Base-by-base conservation (phyloP, 2,113 vertebrate species). In the Chaenocephalus aceratus region DNA sequence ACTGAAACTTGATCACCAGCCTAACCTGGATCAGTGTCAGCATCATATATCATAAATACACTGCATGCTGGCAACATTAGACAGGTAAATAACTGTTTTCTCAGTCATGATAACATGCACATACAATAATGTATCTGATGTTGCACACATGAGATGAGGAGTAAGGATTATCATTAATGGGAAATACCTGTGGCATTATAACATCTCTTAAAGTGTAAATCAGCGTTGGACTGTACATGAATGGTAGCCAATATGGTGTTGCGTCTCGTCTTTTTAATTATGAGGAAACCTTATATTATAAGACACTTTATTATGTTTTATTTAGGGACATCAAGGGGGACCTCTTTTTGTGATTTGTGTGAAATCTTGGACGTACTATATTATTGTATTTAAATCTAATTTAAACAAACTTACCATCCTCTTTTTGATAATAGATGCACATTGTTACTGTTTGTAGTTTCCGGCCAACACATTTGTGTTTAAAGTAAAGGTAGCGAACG, bases 401-500 rank as follows among this genome's bases (percentile, higher is more conserved):
- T 41, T 49, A 41, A 34, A 70, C 3, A 48, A 10, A 86, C 89
- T 85, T 84, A 95, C 95, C 93, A 16, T 84, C 85, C 76, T 96
- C 88, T 16, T 73, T 84, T 18, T 87, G 65, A 76, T 95, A 95
- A 72, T 82, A 78, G n/a, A 92, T 75, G 75, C 94, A 95, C 87
- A 78, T 86, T 44, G 83, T 46, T 16, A 67, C 46, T 0, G 90
- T 95, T 30, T 68, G 57, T n/a, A 54, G 87, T 15, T 21, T 79
- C 34, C 46, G 7, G 0, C 11, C 10, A 0, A 11, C 2, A 74
- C 74, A 86, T 34, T 0, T 79, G 75, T 96, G 92, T 66, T 94
- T 81, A 86, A 91, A 92, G 86, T 94, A 94, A 79, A 93, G 84
- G 89, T 96, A 94, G 12, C 90, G 92, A 56, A 93, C 89, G 52